Percentiles rank a stretch among this genome's conserved stretches.
Evolutionary conservation across 2,797 vertebrate genomes (phyloP).

Genomic region (Sparidentex hasta): DNA sequence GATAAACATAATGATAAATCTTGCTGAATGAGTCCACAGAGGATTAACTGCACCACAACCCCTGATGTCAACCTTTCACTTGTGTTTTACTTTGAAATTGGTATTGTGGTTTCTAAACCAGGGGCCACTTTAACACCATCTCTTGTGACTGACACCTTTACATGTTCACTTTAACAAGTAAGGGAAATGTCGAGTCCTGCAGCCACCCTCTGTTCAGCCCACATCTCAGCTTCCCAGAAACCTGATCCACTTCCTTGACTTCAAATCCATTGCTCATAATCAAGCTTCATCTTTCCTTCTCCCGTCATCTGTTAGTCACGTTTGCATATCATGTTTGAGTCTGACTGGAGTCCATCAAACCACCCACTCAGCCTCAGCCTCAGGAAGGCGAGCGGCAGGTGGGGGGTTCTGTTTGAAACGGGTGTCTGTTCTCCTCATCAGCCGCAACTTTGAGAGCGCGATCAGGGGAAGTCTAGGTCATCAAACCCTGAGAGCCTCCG

Average conservation of each 20-base stretch:
- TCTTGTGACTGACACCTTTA: slow-evolving; percentile 29
- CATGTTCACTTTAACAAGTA: slow-evolving; percentile 26
- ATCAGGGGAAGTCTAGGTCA: slow-evolving; percentile 49
- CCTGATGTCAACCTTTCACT: slow-evolving; percentile 11
- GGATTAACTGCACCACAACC: slow-evolving; percentile 14
- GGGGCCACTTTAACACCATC: slow-evolving; percentile 14
- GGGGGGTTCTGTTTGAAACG: slow-evolving; percentile 24
- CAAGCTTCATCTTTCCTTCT: slow-evolving; percentile 26
- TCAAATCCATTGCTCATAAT: slow-evolving; percentile 43
- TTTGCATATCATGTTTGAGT: slow-evolving; percentile 57
- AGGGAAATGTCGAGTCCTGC: slow-evolving; percentile 10
- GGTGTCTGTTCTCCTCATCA: slow-evolving; percentile 60
- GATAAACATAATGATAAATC: too few relatives aligned
- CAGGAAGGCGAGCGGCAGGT: slow-evolving; percentile 18
- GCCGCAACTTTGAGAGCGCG: slow-evolving; percentile 21
- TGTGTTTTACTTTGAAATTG: slow-evolving; percentile 28
- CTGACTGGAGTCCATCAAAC: slow-evolving; percentile 36
- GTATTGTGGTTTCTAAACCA: slow-evolving; percentile 26
- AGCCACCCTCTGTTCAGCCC: slow-evolving; percentile 5
- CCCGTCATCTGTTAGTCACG: slow-evolving; percentile 35
- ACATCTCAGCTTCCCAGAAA: slow-evolving; percentile 54
- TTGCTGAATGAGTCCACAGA: too few relatives aligned
- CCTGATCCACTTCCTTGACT: slow-evolving; percentile 29
- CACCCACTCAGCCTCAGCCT: slow-evolving; percentile 5
- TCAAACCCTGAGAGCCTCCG: slow-evolving; percentile 46